Evolutionary conservation across 2,113 vertebrate genomes (phyloP), one percentile per base, ranked within the genome.

Genomic region (Alethe diademata): DNA sequence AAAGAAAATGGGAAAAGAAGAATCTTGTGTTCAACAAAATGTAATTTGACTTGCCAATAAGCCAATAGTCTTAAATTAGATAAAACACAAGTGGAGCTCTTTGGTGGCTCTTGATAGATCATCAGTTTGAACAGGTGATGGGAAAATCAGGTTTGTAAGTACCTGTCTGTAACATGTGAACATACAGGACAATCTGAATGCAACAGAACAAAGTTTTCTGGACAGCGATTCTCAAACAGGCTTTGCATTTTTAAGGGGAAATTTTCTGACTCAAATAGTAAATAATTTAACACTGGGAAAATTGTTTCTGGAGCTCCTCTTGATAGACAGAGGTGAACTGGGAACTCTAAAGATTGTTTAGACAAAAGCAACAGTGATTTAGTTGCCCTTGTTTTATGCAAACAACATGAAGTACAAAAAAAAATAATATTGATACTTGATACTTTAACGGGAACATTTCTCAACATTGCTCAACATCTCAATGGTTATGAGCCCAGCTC

Each of bases 361-460:
- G 62, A 75, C 42, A 65, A 67, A 82, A 89, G n/a, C 14, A 84
- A 57, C 15, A 70, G 57, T 61, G 61, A 89, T 81, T 95, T 85
- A 79, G 29, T 62, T 92, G 76, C 9, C 23, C 78, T 72, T 36
- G 22, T 78, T 72, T 89, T 81, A 67, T 24, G 16, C 31, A 94
- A 84, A 92, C n/a, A 57, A 69, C 67, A 69, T 33, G 31, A 95
- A 91, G 42, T 61, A 56, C 54, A 54, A 89, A 86, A 78, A 72
- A 88, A 51, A 29, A 89, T 11, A 81, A 35, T 48, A 86, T 48
- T 5, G 18, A 48, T 67, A 86, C 19, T 66, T 76, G 57, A 74
- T 84, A 89, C 54, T 92, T 89, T 89, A 89, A 78, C 92, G 61
- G 31, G 33, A 75, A 78, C 28, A 54, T 87, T 93, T 92, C 91